Percentiles rank a stretch among this genome's conserved stretches.
phyloP scores from a whole-genome alignment of 2,797 vertebrate species.

The Carduelis carduelis region DNA sequence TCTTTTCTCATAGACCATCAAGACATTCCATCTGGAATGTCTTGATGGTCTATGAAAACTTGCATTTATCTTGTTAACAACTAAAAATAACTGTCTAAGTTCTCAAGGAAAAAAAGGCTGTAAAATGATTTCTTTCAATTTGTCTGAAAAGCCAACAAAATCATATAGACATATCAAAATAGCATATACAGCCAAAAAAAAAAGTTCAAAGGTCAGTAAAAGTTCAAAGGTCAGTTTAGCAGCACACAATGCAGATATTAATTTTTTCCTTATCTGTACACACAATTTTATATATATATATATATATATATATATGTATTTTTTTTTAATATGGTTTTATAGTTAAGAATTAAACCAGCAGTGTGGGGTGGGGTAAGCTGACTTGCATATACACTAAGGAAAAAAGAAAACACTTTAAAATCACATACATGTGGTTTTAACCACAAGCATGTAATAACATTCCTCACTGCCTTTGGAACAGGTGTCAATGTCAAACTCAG shows the following conservation, averaged over 20 bases:
- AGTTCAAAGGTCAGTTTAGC: not conserved
- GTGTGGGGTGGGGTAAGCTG: not conserved
- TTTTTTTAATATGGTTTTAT: not conserved
- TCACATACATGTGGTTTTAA: not conserved
- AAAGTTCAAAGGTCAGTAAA: not conserved
- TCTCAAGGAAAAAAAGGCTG: not conserved
- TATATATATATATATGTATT: too few relatives aligned
- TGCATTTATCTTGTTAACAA: not conserved
- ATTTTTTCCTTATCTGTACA: not conserved
- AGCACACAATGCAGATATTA: not conserved
- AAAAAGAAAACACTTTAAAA: not conserved
- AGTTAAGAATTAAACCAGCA: not conserved
- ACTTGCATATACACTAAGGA: not conserved
- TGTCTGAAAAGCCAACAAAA: not conserved
- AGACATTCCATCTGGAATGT: too few relatives aligned
- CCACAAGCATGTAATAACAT: not conserved
- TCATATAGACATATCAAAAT: not conserved
- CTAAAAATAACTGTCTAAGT: not conserved
- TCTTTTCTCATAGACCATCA: too few relatives aligned
- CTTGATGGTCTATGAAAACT: not conserved
- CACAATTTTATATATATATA: not conserved
- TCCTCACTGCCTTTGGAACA: not conserved
- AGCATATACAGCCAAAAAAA: not conserved
- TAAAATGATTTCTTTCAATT: not conserved
- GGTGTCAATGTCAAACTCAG: conserved; percentile 33